Evolutionary conservation across 2,113 vertebrate species (phyloP).

Genomic region (Heliornis fulica): DNA sequence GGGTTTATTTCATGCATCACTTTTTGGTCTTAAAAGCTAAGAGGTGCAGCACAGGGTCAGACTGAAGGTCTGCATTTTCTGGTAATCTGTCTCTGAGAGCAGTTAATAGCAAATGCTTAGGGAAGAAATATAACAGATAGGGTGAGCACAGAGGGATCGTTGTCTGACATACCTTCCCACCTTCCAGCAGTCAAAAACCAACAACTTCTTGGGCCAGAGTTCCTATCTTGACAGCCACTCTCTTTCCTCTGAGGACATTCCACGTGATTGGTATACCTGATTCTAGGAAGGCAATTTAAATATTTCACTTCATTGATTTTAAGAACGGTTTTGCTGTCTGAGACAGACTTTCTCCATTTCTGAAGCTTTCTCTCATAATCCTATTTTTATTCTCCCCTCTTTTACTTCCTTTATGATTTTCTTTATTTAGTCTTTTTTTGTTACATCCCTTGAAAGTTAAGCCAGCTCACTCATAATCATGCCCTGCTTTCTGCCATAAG

Average conservation of each 20-base stretch:
- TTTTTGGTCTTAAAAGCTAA: constrained; percentile 38
- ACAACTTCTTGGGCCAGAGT: neutral
- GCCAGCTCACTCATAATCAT: neutral
- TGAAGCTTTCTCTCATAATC: neutral
- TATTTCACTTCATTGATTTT: neutral
- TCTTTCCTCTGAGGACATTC: neutral
- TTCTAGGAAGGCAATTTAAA: neutral
- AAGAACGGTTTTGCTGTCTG: neutral
- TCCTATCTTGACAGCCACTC: neutral
- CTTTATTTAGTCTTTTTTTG: neutral
- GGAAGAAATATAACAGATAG: neutral
- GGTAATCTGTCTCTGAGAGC: neutral
- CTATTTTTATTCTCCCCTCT: neutral
- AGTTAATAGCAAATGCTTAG: neutral
- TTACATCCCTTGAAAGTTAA: neutral
- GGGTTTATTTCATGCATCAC: constrained; percentile 34
- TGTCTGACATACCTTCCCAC: neutral
- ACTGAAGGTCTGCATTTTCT: constrained; percentile 30
- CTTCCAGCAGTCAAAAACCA: neutral
- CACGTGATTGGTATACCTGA: neutral
- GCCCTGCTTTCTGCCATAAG: neutral
- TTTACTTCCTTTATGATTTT: neutral
- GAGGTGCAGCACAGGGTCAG: neutral
- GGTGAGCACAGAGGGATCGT: neutral
- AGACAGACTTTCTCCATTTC: neutral